Conservation (phyloP, 2,113 vertebrate species). For the Notechis scutatus region DNA sequence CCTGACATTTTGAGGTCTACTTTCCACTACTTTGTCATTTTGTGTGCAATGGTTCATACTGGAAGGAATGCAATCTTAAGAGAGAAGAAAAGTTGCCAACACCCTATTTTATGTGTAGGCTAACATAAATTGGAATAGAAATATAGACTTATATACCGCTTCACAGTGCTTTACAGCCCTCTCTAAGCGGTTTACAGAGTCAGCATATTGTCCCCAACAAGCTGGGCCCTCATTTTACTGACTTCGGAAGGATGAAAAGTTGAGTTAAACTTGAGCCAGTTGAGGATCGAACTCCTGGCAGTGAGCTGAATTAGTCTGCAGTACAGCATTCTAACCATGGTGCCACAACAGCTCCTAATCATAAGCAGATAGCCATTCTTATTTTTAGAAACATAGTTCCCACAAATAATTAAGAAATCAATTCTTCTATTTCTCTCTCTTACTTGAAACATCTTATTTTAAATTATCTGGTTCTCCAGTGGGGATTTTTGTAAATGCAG, state of each 20-base stretch:
- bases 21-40: background rate
- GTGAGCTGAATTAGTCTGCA: background rate
- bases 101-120: background rate
- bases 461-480: background rate
- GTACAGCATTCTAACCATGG: background rate
- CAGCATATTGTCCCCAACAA: background rate
- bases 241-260: background rate
- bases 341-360: background rate
- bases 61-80: background rate
- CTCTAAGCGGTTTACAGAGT: background rate
- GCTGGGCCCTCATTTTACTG: background rate
- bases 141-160: background rate
- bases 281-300: background rate
- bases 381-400: background rate
- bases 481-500: background rate
- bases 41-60: background rate
- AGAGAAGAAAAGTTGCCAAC: background rate
- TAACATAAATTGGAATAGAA: background rate
- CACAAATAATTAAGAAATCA: background rate
- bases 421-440: background rate
- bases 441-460: background rate
- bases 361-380: background rate
- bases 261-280: background rate
- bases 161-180: background rate
- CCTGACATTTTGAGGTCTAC: background rate